A percentile compares a stretch with the other conserved stretches of the same genome.
Evolutionary conservation across 2,113 vertebrate genomes (phyloP).

Genomic region (Oryzias curvinotus): DNA sequence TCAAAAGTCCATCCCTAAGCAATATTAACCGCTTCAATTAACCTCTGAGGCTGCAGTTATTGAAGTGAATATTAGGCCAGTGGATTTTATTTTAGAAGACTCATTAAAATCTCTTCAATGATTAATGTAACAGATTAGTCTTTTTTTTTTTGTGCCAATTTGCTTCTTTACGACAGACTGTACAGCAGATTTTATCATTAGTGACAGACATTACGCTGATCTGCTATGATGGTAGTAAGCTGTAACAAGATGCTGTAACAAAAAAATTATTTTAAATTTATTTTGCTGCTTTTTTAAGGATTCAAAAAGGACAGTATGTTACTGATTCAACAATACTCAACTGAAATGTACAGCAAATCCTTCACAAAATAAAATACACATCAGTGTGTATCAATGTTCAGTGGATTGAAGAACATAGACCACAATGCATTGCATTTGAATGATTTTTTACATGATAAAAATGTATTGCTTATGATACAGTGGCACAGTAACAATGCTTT

Average conservation of each 20-base stretch:
- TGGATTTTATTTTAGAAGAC: constrained; percentile 40
- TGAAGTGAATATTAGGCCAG: constrained; percentile 25
- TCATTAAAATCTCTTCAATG: constrained; percentile 38
- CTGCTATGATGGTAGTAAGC: background rate
- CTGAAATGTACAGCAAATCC: too few species aligned
- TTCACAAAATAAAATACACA: too few species aligned
- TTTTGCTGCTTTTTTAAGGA: too few species aligned
- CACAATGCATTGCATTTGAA: too few species aligned
- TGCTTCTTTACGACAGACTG: background rate
- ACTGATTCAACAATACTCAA: too few species aligned
- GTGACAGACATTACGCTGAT: constrained; percentile 8
- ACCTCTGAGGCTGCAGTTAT: constrained; percentile 42
- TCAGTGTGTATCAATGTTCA: too few species aligned
- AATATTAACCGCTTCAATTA: constrained; percentile 36
- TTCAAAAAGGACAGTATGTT: too few species aligned
- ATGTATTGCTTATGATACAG: too few species aligned
- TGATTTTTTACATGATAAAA: too few species aligned
- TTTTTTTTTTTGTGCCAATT: constrained; percentile 21
- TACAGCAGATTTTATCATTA: background rate
- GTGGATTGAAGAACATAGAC: too few species aligned
- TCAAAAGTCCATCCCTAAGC: constrained; percentile 41
- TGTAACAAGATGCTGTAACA: constrained; percentile 3
- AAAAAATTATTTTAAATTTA: background rate
- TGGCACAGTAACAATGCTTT: too few species aligned
- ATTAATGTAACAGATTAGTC: constrained; percentile 35